Evolutionary conservation across 2,113 vertebrate species (phyloP).

Genomic region (Terrapene triunguis): DNA sequence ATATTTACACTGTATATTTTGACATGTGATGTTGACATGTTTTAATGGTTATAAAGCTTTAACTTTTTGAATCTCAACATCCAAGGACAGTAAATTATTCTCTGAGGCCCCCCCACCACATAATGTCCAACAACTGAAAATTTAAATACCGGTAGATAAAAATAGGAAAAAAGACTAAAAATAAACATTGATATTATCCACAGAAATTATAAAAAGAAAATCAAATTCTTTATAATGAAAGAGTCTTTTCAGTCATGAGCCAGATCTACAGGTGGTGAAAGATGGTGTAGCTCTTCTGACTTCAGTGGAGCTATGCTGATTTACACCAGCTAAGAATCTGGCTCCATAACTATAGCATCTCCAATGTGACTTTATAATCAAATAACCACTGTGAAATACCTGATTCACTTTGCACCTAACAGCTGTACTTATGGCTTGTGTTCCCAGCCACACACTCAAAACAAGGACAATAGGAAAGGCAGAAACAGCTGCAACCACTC

Average conservation of each 20-base stretch:
- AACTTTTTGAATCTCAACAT: not conserved
- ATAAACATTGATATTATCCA: not conserved
- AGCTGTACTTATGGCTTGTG: conserved; percentile 79
- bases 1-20: not conserved
- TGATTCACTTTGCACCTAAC: conserved; percentile 85
- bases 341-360: conserved; percentile 38
- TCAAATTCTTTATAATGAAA: not conserved
- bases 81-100: not conserved
- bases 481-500: conserved; percentile 85
- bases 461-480: conserved; percentile 81
- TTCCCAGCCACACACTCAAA: conserved; percentile 82
- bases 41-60: not conserved
- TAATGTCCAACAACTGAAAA: not conserved
- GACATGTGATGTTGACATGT: not conserved
- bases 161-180: not conserved
- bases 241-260: conserved; percentile 20
- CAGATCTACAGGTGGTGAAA: not conserved
- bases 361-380: conserved; percentile 81
- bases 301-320: conserved; percentile 19
- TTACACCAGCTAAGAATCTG: conserved; percentile 51
- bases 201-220: not conserved
- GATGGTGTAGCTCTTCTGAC: not conserved
- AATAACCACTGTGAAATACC: conserved; percentile 86
- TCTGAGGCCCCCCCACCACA: not conserved
- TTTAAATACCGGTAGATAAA: not conserved